Conservation (phyloP, 2,797 vertebrate genomes). For the Acanthurus lineatus region DNA sequence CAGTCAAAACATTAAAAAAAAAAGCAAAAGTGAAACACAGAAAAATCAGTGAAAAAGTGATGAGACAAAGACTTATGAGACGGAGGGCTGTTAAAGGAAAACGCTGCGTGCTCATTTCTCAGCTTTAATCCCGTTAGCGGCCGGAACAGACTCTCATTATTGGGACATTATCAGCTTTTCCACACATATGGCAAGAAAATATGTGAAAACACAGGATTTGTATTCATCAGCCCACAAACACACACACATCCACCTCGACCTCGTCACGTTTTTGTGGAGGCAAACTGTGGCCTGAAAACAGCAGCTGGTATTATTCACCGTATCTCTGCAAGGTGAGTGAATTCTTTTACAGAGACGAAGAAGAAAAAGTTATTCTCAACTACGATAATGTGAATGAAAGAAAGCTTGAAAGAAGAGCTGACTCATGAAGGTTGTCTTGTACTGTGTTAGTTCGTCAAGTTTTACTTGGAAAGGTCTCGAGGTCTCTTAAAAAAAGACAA, state of each 20-base stretch:
- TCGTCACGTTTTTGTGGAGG: constrained; percentile 21
- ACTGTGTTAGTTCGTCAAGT: neutral
- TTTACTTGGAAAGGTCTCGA: neutral
- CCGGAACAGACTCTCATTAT: constrained; percentile 58
- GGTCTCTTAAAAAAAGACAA: neutral
- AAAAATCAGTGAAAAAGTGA: no score
- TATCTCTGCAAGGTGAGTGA: neutral
- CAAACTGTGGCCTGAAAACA: constrained; percentile 8
- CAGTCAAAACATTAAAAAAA: neutral
- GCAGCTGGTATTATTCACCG: constrained; percentile 34
- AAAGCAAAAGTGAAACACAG: neutral
- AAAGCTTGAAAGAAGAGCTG: neutral
- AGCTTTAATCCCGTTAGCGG: constrained; percentile 70
- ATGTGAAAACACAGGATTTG: constrained; percentile 44
- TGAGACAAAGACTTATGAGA: no score
- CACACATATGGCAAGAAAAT: constrained; percentile 45
- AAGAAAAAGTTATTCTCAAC: neutral
- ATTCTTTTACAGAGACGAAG: constrained; percentile 24
- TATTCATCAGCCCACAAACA: constrained; percentile 37
- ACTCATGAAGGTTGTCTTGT: neutral
- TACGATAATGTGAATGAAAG: neutral
- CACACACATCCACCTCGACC: constrained; percentile 20
- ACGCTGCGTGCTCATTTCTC: constrained; percentile 50
- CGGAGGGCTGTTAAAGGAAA: constrained; percentile 45
- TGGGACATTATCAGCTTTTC: constrained; percentile 69